A percentile compares a stretch with the other conserved stretches of the same genome.
Evolutionary conservation across 1,140 invertebrate genomes (phyloP).

Genomic region (Laodelphax striatellus): DNA sequence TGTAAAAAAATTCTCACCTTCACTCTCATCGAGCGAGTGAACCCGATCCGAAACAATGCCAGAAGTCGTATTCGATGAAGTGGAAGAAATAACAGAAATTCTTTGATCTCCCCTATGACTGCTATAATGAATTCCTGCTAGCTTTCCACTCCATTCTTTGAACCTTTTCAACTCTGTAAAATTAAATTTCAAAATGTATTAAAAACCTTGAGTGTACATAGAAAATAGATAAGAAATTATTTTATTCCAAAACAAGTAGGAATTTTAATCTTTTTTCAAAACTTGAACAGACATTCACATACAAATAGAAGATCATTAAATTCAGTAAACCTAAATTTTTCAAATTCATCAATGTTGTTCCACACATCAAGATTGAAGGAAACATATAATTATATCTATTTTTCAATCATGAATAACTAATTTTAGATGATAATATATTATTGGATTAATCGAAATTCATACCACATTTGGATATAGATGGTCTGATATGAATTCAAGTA

Average conservation of each 20-base stretch:
- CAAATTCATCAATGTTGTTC: too few relatives aligned
- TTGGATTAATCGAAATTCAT: too few relatives aligned
- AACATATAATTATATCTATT: too few relatives aligned
- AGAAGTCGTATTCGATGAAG: conserved; percentile 88
- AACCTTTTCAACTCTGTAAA: conserved; percentile 35
- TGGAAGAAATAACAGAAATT: conserved; percentile 82
- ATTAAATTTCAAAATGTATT: not conserved
- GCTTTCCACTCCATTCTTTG: conserved; percentile 50
- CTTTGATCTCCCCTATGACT: conserved; percentile 56
- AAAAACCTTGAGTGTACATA: not conserved
- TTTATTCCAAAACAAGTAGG: too few relatives aligned
- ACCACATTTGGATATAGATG: too few relatives aligned
- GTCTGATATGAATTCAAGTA: too few relatives aligned
- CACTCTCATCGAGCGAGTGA: conserved; percentile 79
- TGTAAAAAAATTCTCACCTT: conserved; percentile 34
- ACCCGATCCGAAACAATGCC: conserved; percentile 90
- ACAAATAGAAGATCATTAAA: not conserved
- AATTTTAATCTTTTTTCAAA: too few relatives aligned
- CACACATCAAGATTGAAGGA: too few relatives aligned
- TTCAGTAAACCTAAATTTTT: too few relatives aligned
- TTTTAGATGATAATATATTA: too few relatives aligned
- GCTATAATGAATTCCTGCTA: conserved; percentile 29
- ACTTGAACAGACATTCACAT: not conserved
- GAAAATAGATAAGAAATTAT: too few relatives aligned
- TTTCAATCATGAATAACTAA: too few relatives aligned